Evolutionary conservation across 2,113 vertebrate genomes (phyloP), one percentile per base, ranked within the genome.

Genomic region (Equus przewalskii): DNA sequence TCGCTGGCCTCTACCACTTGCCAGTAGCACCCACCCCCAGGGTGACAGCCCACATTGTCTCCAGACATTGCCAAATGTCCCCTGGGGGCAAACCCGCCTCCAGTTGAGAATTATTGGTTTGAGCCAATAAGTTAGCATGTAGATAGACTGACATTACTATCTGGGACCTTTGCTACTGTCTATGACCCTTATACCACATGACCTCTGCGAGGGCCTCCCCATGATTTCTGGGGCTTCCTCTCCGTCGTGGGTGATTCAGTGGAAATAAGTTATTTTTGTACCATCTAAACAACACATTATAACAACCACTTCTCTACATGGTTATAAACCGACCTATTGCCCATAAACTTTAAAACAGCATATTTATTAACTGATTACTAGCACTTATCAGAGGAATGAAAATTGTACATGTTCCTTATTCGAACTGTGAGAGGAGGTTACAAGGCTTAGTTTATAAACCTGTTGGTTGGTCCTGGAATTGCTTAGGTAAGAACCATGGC

Each of bases 191-290:
- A 54, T 54, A 14, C 14, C 3, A 49, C 7, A 54, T 14, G 51
- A 54, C 51, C 85, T 91, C 94, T 86, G 79, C 89, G 87, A 96
- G 94, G 90, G 91, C 97, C 96, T 97, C 93, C 46, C 89, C 91
- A 54, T 97, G 98, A 97, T 96, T 97, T 97, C 96, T 93, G 82
- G 65, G 83, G 81, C 92, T 96, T 96, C 89, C 67, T 97, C 97
- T 98, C 97, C 0, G 0, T 46, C 49, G 84, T 33, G 91, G 95
- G 89, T 89, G 96, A 98, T 86, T 97, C 89, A 67, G 92, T 73
- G 62, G 93, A 94, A 96, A 96, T 90, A 97, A 97, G 92, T 90
- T 91, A 51, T 89, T 98, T 76, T 91, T 96, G 49, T 79, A 91
- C 93, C 65, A 69, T n/a, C 60, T 41, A 9, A 46, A 44, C n/a